phyloP scores from a whole-genome alignment of 1,140 invertebrate genomes.

The Ceratina calcarata region DNA sequence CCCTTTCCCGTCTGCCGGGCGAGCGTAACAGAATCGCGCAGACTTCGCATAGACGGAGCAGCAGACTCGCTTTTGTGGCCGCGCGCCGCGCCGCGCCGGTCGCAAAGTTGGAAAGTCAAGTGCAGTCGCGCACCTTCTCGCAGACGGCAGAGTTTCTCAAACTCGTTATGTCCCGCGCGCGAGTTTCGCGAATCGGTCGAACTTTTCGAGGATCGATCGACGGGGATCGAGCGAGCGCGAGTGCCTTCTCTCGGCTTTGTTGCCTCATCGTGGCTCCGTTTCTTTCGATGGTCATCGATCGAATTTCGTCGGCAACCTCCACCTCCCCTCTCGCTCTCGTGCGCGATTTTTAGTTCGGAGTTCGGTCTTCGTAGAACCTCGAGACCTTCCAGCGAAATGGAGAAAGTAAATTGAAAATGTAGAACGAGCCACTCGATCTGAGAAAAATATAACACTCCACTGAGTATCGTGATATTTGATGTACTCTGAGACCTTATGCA shows the following conservation, averaged over 20 bases:
- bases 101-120: constrained; percentile 65
- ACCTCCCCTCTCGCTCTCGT: not conserved
- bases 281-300: constrained; percentile 21
- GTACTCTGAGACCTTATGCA: no score
- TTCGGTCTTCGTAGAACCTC: not conserved
- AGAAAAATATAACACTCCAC: no score
- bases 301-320: constrained; percentile 4
- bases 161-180: constrained; percentile 30
- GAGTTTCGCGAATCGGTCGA: constrained; percentile 19
- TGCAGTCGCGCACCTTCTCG: constrained; percentile 57
- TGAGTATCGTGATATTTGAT: no score
- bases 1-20: constrained; percentile 17
- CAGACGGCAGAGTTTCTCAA: constrained; percentile 65
- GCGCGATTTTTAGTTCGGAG: constrained; percentile 7
- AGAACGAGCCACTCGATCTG: not conserved
- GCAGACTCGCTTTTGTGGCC: constrained; percentile 50
- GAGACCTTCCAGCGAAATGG: not conserved
- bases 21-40: constrained; percentile 19
- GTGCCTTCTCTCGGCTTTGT: not conserved
- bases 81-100: constrained; percentile 32
- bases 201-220: constrained; percentile 39
- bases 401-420: not conserved
- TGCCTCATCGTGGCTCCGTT: not conserved
- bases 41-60: constrained; percentile 45
- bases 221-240: no score